Percentiles rank a stretch among this genome's conserved stretches.
Evolutionary conservation across 2,888 invertebrate genomes (phyloP).

Genomic region (Drosophila paramelanica): DNA sequence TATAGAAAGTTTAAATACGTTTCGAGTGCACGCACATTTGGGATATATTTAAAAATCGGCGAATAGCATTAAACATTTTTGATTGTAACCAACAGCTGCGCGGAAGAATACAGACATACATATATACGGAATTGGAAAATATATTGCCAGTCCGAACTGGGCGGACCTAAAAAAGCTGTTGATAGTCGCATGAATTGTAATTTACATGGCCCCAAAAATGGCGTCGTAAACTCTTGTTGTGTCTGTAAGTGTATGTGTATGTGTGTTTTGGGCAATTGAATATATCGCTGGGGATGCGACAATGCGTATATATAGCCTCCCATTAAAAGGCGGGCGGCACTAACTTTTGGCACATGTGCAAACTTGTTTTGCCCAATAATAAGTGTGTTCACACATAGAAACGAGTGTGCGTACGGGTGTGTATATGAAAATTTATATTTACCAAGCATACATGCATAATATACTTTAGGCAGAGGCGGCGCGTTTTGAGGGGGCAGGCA

Average conservation of each 20-base stretch:
- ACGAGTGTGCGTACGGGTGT: neutral
- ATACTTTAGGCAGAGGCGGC: neutral
- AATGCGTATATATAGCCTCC: neutral
- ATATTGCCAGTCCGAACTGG: slow-evolving; percentile 1
- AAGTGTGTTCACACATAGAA: neutral
- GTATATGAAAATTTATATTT: slow-evolving; percentile 10
- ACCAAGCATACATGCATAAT: slow-evolving; percentile 1
- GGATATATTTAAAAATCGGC: slow-evolving; percentile 23
- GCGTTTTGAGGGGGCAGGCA: neutral
- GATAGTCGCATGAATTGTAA: slow-evolving; percentile 41
- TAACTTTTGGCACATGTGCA: slow-evolving; percentile 35
- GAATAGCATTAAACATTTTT: slow-evolving; percentile 19
- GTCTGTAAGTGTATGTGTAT: neutral
- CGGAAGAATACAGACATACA: neutral
- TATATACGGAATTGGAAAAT: neutral
- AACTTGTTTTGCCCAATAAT: slow-evolving; percentile 33
- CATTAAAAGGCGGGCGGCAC: slow-evolving; percentile 7
- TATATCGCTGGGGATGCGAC: slow-evolving; percentile 32
- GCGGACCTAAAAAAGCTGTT: slow-evolving; percentile 33
- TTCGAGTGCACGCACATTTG: slow-evolving; percentile 11
- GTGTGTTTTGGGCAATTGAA: slow-evolving; percentile 29
- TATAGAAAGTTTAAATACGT: slow-evolving; percentile 8
- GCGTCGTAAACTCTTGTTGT: slow-evolving; percentile 30
- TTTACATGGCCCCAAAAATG: slow-evolving; percentile 31
- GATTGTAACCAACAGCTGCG: slow-evolving; percentile 31